These are phyloP conservation scores for Pinna nobilis DNA, from an alignment of 1,140 invertebrate genomes.

Conservation along the genomic window DNA sequence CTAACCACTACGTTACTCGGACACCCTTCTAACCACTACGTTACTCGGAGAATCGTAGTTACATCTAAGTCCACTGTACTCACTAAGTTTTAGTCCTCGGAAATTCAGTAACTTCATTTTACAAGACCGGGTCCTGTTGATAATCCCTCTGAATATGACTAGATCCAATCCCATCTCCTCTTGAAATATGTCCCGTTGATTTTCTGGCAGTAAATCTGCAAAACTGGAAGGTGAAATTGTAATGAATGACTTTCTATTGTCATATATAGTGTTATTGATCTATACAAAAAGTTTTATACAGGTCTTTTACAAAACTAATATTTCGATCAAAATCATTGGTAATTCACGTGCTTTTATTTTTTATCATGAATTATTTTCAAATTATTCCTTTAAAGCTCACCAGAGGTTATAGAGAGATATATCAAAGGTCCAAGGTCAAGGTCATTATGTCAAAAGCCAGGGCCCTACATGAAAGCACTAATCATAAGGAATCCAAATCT, in stretches of 20 bases:
- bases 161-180: conserved; percentile 55
- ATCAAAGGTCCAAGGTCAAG: too few species aligned
- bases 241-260: background rate
- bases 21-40: too few species aligned
- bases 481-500: too few species aligned
- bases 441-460: too few species aligned
- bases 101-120: conserved; percentile 57
- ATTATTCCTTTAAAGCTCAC: background rate
- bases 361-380: background rate
- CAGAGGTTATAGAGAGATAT: too few species aligned
- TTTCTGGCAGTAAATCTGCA: conserved; percentile 44
- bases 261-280: background rate
- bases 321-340: background rate
- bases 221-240: conserved; percentile 47
- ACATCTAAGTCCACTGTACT: conserved; percentile 16
- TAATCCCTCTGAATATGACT: conserved; percentile 53
- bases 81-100: conserved; percentile 56
- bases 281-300: background rate
- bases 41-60: too few species aligned
- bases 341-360: background rate
- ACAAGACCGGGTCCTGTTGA: conserved; percentile 51
- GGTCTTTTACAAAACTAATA: background rate
- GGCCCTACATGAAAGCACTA: too few species aligned
- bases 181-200: conserved; percentile 52
- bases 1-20: too few species aligned